Percentiles rank a stretch among this genome's conserved stretches.
These are phyloP conservation scores for Theropithecus gelada DNA, from an alignment of 2,113 vertebrate species.

Conservation along the genomic window DNA sequence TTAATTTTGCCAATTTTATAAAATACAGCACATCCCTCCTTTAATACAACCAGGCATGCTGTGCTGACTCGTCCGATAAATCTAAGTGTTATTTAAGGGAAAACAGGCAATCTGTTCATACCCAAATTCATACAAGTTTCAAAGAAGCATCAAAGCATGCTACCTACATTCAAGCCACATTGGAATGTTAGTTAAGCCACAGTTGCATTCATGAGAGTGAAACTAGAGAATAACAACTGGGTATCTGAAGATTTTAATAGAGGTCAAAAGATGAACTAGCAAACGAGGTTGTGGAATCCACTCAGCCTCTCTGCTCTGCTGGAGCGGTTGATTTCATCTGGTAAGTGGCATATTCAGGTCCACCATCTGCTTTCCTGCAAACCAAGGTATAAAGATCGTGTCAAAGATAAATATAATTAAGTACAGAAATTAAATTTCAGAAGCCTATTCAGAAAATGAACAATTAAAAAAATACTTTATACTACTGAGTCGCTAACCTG, in stretches of 20 bases:
- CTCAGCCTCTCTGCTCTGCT: not conserved
- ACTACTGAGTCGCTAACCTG: not conserved
- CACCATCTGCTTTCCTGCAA: constrained; percentile 73
- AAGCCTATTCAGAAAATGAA: not conserved
- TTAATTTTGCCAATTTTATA: not conserved
- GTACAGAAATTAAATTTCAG: not conserved
- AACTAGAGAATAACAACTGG: not conserved
- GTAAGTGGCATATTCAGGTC: constrained; percentile 56
- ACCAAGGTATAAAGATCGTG: constrained; percentile 66
- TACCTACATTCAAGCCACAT: not conserved
- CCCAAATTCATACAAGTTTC: not conserved
- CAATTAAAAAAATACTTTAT: not conserved
- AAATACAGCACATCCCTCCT: not conserved
- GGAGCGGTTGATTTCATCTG: not conserved
- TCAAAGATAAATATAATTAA: constrained; percentile 57
- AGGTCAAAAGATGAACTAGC: not conserved
- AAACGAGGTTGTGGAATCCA: not conserved
- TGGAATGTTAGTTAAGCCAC: not conserved
- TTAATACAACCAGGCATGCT: not conserved
- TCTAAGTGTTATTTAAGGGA: not conserved
- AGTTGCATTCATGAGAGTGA: not conserved
- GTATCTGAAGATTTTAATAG: not conserved
- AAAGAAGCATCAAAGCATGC: not conserved
- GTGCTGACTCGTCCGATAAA: not conserved
- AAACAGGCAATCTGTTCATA: not conserved